phyloP scores from a whole-genome alignment of 1,140 invertebrate species.

The Drosophila serrata region DNA sequence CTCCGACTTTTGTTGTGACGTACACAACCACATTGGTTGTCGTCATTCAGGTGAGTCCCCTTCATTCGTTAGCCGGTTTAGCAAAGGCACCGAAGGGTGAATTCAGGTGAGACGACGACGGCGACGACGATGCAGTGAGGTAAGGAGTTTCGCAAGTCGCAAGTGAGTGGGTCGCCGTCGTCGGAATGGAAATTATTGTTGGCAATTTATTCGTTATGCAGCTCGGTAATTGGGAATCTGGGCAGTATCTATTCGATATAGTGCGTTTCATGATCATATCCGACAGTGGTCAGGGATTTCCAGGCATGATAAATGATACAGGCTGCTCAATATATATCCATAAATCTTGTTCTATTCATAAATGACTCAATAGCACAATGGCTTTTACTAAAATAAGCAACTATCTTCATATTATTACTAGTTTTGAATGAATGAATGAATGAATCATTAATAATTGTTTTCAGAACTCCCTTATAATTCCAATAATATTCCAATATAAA shows the following conservation, averaged over 20 bases:
- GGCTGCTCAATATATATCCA: background rate
- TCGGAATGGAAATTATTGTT: conserved; percentile 41
- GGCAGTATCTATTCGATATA: conserved; percentile 3
- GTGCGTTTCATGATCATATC: conserved; percentile 23
- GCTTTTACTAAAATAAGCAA: too few species aligned
- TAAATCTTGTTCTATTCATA: conserved; percentile 2
- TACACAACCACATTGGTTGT: conserved; percentile 9
- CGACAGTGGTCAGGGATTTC: conserved; percentile 9
- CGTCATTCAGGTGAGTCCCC: conserved; percentile 46
- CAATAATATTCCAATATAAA: background rate
- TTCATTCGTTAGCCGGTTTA: conserved; percentile 28
- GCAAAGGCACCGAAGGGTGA: conserved; percentile 24
- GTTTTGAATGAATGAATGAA: background rate
- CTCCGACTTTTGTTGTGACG: conserved; percentile 34
- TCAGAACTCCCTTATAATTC: background rate
- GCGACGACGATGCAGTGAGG: background rate
- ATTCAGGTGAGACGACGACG: background rate
- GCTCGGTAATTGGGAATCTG: conserved; percentile 23
- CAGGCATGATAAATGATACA: conserved; percentile 10
- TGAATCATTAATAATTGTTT: conserved; percentile 13
- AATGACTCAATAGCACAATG: too few species aligned
- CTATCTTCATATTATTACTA: background rate
- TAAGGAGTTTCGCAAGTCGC: conserved; percentile 14
- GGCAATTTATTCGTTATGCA: conserved; percentile 45
- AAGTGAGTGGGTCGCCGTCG: conserved; percentile 27